Conservation (phyloP, 1,140 invertebrate genomes). For the Calliphora vicina region DNA sequence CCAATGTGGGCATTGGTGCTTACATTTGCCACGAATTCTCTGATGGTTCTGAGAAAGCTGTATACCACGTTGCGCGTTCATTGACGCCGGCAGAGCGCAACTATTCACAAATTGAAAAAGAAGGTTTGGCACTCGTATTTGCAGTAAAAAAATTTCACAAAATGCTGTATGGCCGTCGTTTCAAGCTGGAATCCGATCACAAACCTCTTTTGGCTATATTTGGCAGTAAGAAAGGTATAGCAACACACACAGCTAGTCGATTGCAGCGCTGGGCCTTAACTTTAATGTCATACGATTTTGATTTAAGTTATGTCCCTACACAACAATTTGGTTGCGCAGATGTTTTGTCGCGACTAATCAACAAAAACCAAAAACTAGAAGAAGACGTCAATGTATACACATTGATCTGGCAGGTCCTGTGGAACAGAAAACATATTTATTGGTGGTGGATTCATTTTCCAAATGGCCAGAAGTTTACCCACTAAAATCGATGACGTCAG, state of each 20-base stretch:
- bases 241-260: conserved; percentile 42
- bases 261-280: conserved; percentile 56
- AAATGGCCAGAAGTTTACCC: too few species aligned
- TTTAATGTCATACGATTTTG: conserved; percentile 44
- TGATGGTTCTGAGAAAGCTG: conserved; percentile 51
- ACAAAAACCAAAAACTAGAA: conserved; percentile 30
- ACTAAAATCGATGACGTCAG: too few species aligned
- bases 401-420: conserved; percentile 36
- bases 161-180: conserved; percentile 54
- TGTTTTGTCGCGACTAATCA: conserved; percentile 47
- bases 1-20: conserved; percentile 45
- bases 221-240: conserved; percentile 45
- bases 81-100: conserved; percentile 45
- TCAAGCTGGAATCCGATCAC: conserved; percentile 62
- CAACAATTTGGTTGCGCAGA: conserved; percentile 46
- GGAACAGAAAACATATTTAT: not conserved
- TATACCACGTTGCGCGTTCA: conserved; percentile 54
- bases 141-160: too few species aligned
- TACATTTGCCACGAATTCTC: conserved; percentile 43
- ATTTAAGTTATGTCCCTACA: conserved; percentile 46
- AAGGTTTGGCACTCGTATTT: too few species aligned
- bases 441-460: not conserved
- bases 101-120: too few species aligned
- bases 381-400: conserved; percentile 35
- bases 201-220: conserved; percentile 62